Evolutionary conservation across 2,888 invertebrate species (phyloP).

Genomic region (Proisotoma minuta): DNA sequence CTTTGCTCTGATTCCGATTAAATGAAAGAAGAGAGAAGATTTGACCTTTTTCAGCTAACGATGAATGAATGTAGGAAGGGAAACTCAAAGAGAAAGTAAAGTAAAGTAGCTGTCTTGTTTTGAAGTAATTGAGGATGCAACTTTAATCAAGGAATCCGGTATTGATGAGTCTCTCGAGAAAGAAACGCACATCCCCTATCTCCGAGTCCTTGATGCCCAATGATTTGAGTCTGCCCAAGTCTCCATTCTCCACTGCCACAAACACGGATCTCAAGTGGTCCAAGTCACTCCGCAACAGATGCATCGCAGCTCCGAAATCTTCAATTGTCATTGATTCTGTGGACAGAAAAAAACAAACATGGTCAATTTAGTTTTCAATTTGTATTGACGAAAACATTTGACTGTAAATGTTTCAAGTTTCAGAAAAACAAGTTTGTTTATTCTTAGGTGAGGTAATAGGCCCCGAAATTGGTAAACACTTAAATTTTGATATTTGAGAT

Average conservation of each 20-base stretch:
- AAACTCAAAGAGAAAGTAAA: conserved; percentile 7
- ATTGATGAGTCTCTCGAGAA: conserved; percentile 89
- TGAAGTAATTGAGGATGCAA: conserved; percentile 1
- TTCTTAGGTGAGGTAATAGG: no score
- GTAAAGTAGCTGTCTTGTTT: not conserved
- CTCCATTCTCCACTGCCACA: conserved; percentile 92
- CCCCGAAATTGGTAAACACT: no score
- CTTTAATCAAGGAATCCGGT: conserved; percentile 85
- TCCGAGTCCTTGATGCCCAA: conserved; percentile 93
- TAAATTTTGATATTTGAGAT: no score
- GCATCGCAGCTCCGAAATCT: conserved; percentile 83
- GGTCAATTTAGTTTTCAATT: not conserved
- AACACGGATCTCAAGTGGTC: conserved; percentile 90
- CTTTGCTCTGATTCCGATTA: not conserved
- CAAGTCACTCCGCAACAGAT: conserved; percentile 78
- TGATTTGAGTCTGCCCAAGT: conserved; percentile 87
- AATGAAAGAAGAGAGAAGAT: not conserved
- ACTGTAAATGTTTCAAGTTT: no score
- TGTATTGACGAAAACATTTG: not conserved
- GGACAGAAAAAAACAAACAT: not conserved
- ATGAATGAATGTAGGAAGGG: not conserved
- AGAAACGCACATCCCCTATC: conserved; percentile 90
- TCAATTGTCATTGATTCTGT: conserved; percentile 91
- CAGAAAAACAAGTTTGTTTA: no score
- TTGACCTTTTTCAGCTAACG: conserved; percentile 5